These are phyloP conservation scores for Rhea pennata DNA, from an alignment of 2,113 vertebrate species.

Conservation along the genomic window DNA sequence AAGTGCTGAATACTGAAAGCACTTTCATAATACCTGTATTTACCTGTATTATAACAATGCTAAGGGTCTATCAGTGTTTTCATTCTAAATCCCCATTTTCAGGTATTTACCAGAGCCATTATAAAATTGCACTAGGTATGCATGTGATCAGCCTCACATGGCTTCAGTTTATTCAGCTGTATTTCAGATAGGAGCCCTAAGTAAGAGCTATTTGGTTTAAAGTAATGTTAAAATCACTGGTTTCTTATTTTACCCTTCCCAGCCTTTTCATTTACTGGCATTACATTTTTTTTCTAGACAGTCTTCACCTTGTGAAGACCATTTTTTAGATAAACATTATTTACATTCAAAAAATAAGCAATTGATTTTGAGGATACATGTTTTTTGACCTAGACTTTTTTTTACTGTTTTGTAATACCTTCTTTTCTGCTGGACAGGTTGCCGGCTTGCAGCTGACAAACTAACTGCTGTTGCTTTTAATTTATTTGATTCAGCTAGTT, in stretches of 20 bases:
- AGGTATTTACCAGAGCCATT: slow-evolving; percentile 67
- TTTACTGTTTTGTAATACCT: not conserved
- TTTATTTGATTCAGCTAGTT: not conserved
- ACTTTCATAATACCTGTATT: slow-evolving; percentile 75
- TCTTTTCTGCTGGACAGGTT: not conserved
- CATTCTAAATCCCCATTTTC: slow-evolving; percentile 75
- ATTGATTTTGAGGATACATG: not conserved
- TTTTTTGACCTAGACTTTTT: no score
- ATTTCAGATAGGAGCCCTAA: slow-evolving; percentile 36
- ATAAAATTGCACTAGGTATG: slow-evolving; percentile 69
- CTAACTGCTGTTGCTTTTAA: not conserved
- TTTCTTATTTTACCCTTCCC: not conserved
- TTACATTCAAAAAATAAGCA: not conserved
- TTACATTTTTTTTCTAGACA: slow-evolving; percentile 1
- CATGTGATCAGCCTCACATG: slow-evolving; percentile 49
- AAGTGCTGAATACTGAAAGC: slow-evolving; percentile 73
- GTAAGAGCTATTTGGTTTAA: slow-evolving; percentile 43
- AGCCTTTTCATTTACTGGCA: not conserved
- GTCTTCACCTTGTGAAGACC: not conserved
- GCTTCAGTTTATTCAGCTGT: slow-evolving; percentile 13
- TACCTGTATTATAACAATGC: slow-evolving; percentile 58
- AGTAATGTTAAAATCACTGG: slow-evolving; percentile 16
- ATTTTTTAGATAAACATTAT: not conserved
- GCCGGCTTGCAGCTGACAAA: not conserved
- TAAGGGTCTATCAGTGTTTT: slow-evolving; percentile 66